These are phyloP conservation scores for Dendrocincla tyrannina DNA, from an alignment of 2,797 vertebrate species.

Conservation along the genomic window DNA sequence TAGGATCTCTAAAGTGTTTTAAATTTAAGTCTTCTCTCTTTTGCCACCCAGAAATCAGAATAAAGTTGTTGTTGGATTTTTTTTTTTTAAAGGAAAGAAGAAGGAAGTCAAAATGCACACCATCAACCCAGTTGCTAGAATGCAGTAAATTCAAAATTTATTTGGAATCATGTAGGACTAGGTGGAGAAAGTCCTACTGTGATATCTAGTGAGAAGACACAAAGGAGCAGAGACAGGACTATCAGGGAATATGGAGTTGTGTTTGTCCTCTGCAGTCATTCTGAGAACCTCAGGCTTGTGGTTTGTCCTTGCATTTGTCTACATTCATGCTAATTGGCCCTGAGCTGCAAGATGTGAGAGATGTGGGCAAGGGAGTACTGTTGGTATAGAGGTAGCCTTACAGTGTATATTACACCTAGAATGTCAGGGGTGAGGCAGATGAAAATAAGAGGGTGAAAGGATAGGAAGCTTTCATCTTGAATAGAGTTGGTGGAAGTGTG, in stretches of 20 bases:
- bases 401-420: not conserved
- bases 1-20: constrained; percentile 6
- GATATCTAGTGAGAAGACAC: not conserved
- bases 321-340: not conserved
- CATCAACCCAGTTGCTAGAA: not conserved
- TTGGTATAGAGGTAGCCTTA: not conserved
- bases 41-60: constrained; percentile 13
- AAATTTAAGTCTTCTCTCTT: not conserved
- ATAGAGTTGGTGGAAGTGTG: not conserved
- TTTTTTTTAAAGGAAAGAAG: not conserved
- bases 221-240: not conserved
- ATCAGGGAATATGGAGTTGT: not conserved
- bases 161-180: not conserved
- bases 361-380: not conserved
- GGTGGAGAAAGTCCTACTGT: not conserved
- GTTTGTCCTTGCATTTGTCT: not conserved
- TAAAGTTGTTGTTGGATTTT: not conserved
- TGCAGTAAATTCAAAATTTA: not conserved
- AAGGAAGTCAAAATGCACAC: not conserved
- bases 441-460: not conserved
- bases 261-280: not conserved
- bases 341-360: not conserved
- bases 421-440: not conserved
- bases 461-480: not conserved
- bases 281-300: not conserved